Percentiles rank a stretch among this genome's conserved stretches.
Evolutionary conservation across 2,113 vertebrate genomes (phyloP).

Genomic region (Micronycteris hirsuta): DNA sequence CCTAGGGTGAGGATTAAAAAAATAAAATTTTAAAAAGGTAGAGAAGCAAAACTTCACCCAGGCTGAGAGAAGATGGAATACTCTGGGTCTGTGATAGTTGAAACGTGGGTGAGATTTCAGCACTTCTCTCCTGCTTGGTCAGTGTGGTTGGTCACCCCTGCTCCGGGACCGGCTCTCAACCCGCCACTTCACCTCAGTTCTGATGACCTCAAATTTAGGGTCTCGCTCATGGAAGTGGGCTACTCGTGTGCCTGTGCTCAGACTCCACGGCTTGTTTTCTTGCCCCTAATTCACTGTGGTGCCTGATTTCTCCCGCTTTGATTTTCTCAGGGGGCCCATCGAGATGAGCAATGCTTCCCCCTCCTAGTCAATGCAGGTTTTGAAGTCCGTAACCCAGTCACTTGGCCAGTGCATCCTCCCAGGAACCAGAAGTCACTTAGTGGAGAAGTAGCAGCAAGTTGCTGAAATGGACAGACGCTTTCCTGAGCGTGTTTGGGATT

Average conservation of each 20-base stretch:
- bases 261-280: neutral
- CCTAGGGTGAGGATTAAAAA: too few species aligned
- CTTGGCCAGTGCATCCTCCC: neutral
- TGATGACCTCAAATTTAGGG: neutral
- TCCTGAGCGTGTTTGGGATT: neutral
- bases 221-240: neutral
- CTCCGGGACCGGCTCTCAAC: neutral
- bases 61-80: neutral
- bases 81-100: neutral
- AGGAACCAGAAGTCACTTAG: neutral
- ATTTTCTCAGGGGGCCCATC: neutral
- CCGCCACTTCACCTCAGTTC: neutral
- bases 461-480: neutral
- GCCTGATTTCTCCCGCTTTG: neutral
- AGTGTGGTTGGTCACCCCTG: neutral
- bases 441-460: neutral
- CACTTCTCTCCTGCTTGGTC: neutral
- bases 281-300: neutral
- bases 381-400: neutral
- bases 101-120: neutral
- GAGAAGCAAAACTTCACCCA: neutral
- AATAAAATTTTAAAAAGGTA: too few species aligned
- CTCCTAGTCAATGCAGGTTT: neutral
- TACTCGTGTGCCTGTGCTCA: neutral
- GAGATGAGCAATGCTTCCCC: neutral